Evolutionary conservation across 2,797 vertebrate species (phyloP).

Genomic region (Falco biarmicus): DNA sequence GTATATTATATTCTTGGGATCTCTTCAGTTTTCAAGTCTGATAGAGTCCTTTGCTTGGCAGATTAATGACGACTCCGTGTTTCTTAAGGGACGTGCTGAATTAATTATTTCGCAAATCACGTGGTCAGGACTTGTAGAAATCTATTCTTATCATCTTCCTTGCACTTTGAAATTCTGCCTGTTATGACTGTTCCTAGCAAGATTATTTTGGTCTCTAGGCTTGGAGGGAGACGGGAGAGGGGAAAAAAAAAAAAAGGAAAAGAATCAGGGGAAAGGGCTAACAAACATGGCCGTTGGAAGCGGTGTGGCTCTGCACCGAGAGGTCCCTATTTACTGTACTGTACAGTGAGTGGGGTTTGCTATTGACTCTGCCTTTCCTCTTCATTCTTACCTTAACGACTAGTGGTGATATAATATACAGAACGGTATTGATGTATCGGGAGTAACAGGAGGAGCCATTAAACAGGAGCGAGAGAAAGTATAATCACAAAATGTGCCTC

Average conservation of each 20-base stretch:
- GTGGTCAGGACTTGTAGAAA: constrained; percentile 94
- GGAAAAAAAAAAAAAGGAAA: background rate
- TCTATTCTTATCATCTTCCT: constrained; percentile 95
- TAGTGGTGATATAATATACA: constrained; percentile 76
- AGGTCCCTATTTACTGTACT: constrained; percentile 77
- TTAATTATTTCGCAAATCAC: constrained; percentile 99
- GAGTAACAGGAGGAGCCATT: constrained; percentile 79
- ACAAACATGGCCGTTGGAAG: constrained; percentile 80
- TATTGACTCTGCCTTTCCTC: constrained; percentile 71
- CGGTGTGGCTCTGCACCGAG: constrained; percentile 70
- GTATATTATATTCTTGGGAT: constrained; percentile 99
- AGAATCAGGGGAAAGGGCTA: constrained; percentile 73
- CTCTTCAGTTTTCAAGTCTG: constrained; percentile 99
- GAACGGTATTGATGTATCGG: constrained; percentile 76
- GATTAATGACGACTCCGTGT: constrained; percentile 99
- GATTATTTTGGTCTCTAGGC: constrained; percentile 73
- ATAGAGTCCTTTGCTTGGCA: constrained; percentile 99
- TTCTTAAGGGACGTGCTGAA: constrained; percentile 99
- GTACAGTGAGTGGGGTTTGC: constrained; percentile 67
- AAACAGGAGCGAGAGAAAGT: constrained; percentile 55
- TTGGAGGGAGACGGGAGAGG: background rate
- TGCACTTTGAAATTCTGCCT: constrained; percentile 85
- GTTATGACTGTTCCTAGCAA: constrained; percentile 82
- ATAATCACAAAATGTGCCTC: constrained; percentile 63
- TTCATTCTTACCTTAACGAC: constrained; percentile 76